Percentiles rank a stretch among this genome's conserved stretches.
These are phyloP conservation scores for Hipparchia sbordonii DNA, from an alignment of 2,888 invertebrate genomes.

Conservation along the genomic window DNA sequence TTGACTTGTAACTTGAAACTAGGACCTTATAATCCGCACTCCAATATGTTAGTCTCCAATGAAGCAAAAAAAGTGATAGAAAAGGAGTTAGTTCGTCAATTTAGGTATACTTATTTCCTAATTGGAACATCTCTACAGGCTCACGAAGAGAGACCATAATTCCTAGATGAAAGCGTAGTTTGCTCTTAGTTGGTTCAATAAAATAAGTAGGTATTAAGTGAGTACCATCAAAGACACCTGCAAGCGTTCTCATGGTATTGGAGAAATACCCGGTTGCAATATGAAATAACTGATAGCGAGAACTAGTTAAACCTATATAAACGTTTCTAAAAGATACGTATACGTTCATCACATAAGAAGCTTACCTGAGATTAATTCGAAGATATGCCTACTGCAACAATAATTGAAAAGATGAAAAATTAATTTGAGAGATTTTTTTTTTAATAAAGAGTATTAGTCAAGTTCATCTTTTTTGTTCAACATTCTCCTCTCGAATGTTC, in stretches of 20 bases:
- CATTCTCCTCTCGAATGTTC: too few species aligned
- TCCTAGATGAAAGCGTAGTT: neutral
- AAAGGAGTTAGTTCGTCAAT: too few species aligned
- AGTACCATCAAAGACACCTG: slow-evolving; percentile 10
- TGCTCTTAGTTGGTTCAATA: neutral
- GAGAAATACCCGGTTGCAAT: slow-evolving; percentile 4
- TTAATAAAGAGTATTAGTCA: too few species aligned
- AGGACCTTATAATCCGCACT: too few species aligned
- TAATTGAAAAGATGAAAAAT: neutral
- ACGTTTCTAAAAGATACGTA: neutral
- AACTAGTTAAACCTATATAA: slow-evolving; percentile 6
- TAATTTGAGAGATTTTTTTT: neutral
- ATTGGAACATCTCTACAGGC: neutral
- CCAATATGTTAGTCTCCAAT: too few species aligned
- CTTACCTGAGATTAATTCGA: slow-evolving; percentile 16
- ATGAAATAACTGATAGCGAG: slow-evolving; percentile 14
- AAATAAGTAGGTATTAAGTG: neutral
- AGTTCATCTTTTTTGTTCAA: too few species aligned
- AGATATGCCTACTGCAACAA: neutral
- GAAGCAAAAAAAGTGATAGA: too few species aligned
- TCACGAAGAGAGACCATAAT: neutral
- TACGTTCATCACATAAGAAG: slow-evolving; percentile 3
- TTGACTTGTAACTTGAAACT: too few species aligned
- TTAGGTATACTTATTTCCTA: too few species aligned
- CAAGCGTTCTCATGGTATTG: slow-evolving; percentile 8